Conservation (phyloP, 1,140 invertebrate species). For the Idris sp. region DNA sequence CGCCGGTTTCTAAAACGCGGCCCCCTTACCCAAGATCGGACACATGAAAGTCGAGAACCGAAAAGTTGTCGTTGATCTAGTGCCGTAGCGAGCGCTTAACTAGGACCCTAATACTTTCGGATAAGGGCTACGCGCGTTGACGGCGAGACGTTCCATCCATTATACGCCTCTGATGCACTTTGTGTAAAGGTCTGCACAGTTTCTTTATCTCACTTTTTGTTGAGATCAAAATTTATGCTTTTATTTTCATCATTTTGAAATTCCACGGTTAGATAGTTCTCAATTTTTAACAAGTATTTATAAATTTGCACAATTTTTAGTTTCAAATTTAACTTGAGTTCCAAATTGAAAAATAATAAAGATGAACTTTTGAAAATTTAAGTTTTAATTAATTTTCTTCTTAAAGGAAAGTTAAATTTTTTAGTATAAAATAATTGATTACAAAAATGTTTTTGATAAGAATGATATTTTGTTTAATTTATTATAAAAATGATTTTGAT, state of each 20-base stretch:
- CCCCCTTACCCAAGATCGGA: constrained; percentile 66
- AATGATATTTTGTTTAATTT: too few relatives aligned
- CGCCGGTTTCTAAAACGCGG: constrained; percentile 66
- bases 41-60: constrained; percentile 76
- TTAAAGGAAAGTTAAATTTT: too few relatives aligned
- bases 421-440: too few relatives aligned
- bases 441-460: too few relatives aligned
- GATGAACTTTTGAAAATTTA: too few relatives aligned
- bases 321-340: too few relatives aligned
- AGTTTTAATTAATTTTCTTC: too few relatives aligned
- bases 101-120: constrained; percentile 72
- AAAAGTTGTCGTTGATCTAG: constrained; percentile 78
- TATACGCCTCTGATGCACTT: constrained; percentile 66
- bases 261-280: too few relatives aligned
- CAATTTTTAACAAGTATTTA: too few relatives aligned
- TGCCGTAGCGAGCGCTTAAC: constrained; percentile 72
- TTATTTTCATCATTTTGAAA: constrained; percentile 15
- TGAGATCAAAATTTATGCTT: constrained; percentile 29
- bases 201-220: constrained; percentile 41
- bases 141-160: constrained; percentile 69
- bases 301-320: too few relatives aligned
- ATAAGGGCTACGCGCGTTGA: constrained; percentile 68
- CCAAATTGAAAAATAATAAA: too few relatives aligned
- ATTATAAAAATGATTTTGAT: too few relatives aligned
- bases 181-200: constrained; percentile 42